These are phyloP conservation scores for Mycalesis mineus DNA, from an alignment of 2,888 invertebrate species.

Conservation along the genomic window DNA sequence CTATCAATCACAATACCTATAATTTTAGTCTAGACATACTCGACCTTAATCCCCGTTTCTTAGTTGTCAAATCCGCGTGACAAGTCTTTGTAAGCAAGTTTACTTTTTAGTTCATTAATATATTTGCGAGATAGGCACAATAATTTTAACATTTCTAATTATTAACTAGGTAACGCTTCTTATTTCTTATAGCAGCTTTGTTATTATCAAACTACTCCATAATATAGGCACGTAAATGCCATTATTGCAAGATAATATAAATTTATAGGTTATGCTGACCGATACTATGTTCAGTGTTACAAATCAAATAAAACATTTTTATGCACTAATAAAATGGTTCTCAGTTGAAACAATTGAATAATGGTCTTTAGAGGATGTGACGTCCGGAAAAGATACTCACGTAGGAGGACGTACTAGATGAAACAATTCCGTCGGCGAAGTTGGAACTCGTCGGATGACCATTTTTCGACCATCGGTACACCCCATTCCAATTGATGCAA, in stretches of 20 bases:
- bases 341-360: slow-evolving; percentile 67
- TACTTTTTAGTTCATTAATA: too few species aligned
- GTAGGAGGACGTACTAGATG: slow-evolving; percentile 91
- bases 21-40: background rate
- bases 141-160: too few species aligned
- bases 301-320: background rate
- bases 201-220: too few species aligned
- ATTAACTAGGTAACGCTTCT: too few species aligned
- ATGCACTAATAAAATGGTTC: slow-evolving; percentile 21
- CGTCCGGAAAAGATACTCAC: slow-evolving; percentile 79
- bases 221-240: background rate
- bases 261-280: background rate
- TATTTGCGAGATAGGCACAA: too few species aligned
- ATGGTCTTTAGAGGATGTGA: slow-evolving; percentile 63
- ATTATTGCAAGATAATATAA: background rate
- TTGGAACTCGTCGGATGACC: slow-evolving; percentile 89
- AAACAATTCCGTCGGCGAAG: slow-evolving; percentile 90
- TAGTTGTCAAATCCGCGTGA: too few species aligned
- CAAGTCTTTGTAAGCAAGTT: too few species aligned
- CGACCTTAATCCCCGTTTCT: too few species aligned
- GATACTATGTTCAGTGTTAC: background rate
- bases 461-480: slow-evolving; percentile 92
- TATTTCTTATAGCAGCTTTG: too few species aligned
- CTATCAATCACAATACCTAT: background rate
- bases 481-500: slow-evolving; percentile 92